These are phyloP conservation scores for Piscicola geometra DNA, from an alignment of 2,888 invertebrate species.

Conservation along the genomic window DNA sequence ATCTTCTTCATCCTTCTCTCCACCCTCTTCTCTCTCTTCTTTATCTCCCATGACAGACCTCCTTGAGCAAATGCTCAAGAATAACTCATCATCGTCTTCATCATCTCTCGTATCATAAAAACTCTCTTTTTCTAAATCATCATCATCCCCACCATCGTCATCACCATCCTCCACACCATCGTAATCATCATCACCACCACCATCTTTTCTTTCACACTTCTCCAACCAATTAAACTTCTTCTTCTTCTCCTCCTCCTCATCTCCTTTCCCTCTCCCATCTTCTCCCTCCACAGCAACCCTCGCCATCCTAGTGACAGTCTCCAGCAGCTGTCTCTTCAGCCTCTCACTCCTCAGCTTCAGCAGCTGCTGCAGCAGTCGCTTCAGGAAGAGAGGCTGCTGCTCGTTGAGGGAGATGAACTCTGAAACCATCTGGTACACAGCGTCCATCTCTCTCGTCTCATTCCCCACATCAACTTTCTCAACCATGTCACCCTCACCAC, in stretches of 20 bases:
- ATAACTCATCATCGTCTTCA: constrained; percentile 2
- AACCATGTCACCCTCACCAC: too few species aligned
- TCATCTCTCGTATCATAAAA: not conserved
- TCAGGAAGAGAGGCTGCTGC: not conserved
- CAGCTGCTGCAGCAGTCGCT: not conserved
- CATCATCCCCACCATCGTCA: constrained; percentile 17
- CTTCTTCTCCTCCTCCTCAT: not conserved
- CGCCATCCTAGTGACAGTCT: not conserved
- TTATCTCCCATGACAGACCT: not conserved
- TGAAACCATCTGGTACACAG: not conserved
- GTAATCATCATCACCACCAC: not conserved
- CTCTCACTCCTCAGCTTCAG: not conserved
- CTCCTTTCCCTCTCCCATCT: not conserved
- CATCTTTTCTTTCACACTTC: not conserved
- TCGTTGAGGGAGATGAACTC: not conserved
- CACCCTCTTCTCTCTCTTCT: constrained; percentile 20
- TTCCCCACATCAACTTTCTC: too few species aligned
- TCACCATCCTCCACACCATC: constrained; percentile 10
- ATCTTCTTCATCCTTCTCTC: not conserved
- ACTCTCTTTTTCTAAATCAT: not conserved
- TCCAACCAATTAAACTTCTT: not conserved
- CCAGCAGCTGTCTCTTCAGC: not conserved
- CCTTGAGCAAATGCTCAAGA: not conserved
- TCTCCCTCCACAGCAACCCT: not conserved
- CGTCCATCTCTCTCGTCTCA: not conserved